phyloP scores from a whole-genome alignment of 2,797 vertebrate genomes.

The Betta splendens region DNA sequence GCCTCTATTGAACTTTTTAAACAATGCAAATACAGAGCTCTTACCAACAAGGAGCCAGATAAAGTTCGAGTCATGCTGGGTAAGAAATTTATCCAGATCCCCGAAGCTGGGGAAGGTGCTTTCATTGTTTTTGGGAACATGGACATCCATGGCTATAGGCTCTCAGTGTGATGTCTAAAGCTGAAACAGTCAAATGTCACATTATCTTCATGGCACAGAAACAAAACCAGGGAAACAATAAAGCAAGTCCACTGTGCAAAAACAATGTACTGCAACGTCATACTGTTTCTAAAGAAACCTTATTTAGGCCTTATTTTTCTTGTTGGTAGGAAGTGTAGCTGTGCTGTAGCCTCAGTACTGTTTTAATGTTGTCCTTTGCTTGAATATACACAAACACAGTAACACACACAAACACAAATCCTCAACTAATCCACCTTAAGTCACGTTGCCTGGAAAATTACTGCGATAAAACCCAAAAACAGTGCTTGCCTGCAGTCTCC shows the following conservation, averaged over 20 bases:
- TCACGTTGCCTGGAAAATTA: conserved; percentile 26
- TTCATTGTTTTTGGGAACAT: conserved; percentile 86
- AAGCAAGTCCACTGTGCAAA: not conserved
- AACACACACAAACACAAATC: conserved; percentile 45
- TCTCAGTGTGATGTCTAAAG: conserved; percentile 55
- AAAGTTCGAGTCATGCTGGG: conserved; percentile 93
- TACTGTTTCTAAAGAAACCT: no score
- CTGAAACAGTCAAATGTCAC: conserved; percentile 38
- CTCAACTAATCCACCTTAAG: conserved; percentile 52
- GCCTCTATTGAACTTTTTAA: no score
- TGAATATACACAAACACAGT: conserved; percentile 14
- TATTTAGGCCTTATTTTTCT: no score
- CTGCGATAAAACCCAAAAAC: conserved; percentile 17
- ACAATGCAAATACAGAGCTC: conserved; percentile 41
- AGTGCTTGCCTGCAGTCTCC: not conserved
- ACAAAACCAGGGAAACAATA: no score
- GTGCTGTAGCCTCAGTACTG: not conserved
- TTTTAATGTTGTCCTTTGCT: conserved; percentile 11
- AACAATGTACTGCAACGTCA: no score
- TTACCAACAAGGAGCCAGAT: conserved; percentile 98
- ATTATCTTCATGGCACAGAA: not conserved
- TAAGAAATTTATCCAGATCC: conserved; percentile 91
- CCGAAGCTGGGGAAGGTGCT: conserved; percentile 89
- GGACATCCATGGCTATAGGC: conserved; percentile 88
- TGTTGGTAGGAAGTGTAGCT: no score